A percentile compares a stretch with the other conserved stretches of the same genome.
phyloP scores from a whole-genome alignment of 2,797 vertebrate species.

The Acomys russatus region DNA sequence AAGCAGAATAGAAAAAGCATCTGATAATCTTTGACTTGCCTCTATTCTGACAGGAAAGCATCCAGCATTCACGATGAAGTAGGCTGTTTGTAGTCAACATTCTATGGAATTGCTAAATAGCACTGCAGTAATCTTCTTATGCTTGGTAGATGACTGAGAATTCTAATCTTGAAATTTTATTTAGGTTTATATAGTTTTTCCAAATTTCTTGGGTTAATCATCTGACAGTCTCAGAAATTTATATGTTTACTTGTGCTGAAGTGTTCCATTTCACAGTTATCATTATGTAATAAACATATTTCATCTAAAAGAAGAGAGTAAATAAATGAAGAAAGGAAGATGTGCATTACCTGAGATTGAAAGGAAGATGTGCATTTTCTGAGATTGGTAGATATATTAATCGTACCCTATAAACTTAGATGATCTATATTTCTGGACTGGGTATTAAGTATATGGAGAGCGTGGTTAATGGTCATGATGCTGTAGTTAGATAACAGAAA shows the following conservation, averaged over 20 bases:
- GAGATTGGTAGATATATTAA: not conserved
- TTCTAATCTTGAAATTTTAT: constrained; percentile 15
- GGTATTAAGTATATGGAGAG: not conserved
- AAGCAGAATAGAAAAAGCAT: not conserved
- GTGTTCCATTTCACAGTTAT: not conserved
- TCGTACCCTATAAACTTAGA: not conserved
- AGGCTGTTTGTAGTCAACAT: not conserved
- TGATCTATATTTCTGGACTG: not conserved
- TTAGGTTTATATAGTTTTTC: not conserved
- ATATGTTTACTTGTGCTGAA: not conserved
- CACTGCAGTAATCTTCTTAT: not conserved
- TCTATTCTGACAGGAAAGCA: not conserved
- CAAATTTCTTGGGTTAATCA: not conserved
- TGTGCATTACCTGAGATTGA: too few relatives aligned
- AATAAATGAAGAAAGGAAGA: not conserved
- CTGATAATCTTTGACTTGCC: not conserved
- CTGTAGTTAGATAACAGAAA: not conserved
- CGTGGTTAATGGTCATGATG: not conserved
- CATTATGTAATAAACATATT: not conserved
- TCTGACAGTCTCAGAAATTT: not conserved
- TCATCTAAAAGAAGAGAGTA: not conserved
- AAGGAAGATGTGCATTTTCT: not conserved
- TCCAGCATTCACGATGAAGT: not conserved
- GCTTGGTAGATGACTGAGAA: not conserved
- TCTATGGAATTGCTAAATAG: not conserved